These are phyloP conservation scores for Oconnorella tubifera DNA, from an alignment of 2,888 invertebrate genomes.

Conservation along the genomic window DNA sequence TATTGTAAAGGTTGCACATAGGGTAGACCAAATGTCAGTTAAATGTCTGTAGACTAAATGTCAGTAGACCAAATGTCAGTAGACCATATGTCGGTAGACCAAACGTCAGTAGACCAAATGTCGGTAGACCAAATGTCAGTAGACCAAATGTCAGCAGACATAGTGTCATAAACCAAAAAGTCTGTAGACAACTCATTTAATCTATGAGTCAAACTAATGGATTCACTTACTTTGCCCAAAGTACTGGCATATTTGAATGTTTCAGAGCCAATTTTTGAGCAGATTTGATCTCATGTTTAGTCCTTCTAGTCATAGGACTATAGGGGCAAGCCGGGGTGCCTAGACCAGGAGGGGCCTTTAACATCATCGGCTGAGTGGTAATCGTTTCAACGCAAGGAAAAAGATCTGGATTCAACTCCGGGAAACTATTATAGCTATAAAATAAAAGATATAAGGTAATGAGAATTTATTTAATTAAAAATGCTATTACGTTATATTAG, in stretches of 20 bases:
- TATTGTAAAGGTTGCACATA: no score
- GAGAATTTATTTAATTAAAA: background rate
- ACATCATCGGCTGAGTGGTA: conserved; percentile 2
- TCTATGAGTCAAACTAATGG: no score
- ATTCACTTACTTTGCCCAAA: conserved; percentile 96
- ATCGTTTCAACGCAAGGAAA: conserved; percentile 48
- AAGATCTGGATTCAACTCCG: conserved; percentile 55
- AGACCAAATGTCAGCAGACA: no score
- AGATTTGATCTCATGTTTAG: conserved; percentile 89
- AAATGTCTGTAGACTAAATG: no score
- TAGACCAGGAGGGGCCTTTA: conserved; percentile 58
- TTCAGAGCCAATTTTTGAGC: conserved; percentile 75
- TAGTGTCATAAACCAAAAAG: no score
- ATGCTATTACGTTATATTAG: no score
- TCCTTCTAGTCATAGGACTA: conserved; percentile 86
- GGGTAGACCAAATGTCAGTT: no score
- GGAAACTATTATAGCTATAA: conserved; percentile 42
- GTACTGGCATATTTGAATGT: conserved; percentile 68
- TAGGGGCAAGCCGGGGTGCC: conserved; percentile 38
- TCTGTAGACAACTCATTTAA: no score
- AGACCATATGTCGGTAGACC: no score
- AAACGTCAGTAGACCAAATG: no score
- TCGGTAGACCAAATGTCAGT: no score
- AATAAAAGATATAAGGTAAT: background rate
- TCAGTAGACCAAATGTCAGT: no score